Percentiles rank a stretch among this genome's conserved stretches.
Evolutionary conservation across 2,113 vertebrate genomes (phyloP).

Genomic region (Anoplopoma fimbria): DNA sequence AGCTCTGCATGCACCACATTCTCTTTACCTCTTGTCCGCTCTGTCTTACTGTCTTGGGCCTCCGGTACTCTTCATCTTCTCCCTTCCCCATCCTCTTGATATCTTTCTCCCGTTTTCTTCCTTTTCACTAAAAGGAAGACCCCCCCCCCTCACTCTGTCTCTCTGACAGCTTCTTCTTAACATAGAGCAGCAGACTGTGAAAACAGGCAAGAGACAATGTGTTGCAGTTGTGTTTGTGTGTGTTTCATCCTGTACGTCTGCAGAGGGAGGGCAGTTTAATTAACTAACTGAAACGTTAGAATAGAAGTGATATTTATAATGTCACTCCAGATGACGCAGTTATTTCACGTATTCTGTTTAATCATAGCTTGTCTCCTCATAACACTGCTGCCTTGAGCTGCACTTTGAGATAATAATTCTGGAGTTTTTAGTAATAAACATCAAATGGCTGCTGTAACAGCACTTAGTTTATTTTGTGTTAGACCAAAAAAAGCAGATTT

Average conservation of each 20-base stretch:
- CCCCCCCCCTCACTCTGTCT: background rate
- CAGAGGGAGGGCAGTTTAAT: constrained; percentile 44
- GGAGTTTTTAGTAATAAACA: background rate
- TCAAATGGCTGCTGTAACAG: background rate
- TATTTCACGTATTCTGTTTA: constrained; percentile 15
- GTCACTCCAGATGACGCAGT: background rate
- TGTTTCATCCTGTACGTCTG: constrained; percentile 46
- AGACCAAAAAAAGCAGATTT: constrained; percentile 48
- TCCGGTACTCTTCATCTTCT: constrained; percentile 33
- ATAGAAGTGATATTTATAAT: constrained; percentile 32
- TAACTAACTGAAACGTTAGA: constrained; percentile 44
- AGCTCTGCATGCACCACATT: constrained; percentile 10
- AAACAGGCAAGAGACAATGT: constrained; percentile 57
- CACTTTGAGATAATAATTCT: background rate
- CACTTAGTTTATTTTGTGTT: constrained; percentile 17
- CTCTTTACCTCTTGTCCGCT: constrained; percentile 13
- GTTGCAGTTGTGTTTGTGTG: constrained; percentile 58
- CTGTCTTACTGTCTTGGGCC: constrained; percentile 26
- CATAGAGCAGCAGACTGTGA: constrained; percentile 71
- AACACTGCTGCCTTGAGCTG: background rate
- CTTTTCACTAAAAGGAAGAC: too few relatives aligned
- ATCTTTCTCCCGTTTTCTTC: constrained; percentile 47
- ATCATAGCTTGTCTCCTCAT: constrained; percentile 1
- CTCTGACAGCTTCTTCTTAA: constrained; percentile 63
- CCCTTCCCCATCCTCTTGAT: constrained; percentile 41